Percentiles rank a stretch among this genome's conserved stretches.
Evolutionary conservation across 2,113 vertebrate species (phyloP).

Genomic region (Mesembrinibis cayennensis): DNA sequence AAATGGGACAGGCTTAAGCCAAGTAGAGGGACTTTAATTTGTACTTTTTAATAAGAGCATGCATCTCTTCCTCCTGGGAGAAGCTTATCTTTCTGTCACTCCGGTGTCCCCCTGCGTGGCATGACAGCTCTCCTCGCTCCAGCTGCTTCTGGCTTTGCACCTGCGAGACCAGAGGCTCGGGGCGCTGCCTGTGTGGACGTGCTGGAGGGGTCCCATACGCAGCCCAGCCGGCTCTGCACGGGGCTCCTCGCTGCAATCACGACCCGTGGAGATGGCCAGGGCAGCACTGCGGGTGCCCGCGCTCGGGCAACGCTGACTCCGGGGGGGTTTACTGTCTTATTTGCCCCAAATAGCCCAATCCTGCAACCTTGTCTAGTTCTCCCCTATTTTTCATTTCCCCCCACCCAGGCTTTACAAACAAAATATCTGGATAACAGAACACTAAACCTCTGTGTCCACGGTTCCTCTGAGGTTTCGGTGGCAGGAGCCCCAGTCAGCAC

Average conservation of each 20-base stretch:
- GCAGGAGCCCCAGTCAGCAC: not conserved
- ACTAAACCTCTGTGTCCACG: not conserved
- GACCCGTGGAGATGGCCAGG: not conserved
- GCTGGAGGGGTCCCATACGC: not conserved
- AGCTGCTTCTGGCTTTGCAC: slow-evolving; percentile 53
- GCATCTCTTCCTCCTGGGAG: slow-evolving; percentile 44
- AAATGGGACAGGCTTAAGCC: not conserved
- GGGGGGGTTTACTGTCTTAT: not conserved
- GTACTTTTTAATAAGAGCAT: not conserved
- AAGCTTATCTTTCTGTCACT: not conserved
- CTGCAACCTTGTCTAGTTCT: not conserved
- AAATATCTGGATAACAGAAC: not conserved
- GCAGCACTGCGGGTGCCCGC: not conserved
- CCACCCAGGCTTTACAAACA: not conserved
- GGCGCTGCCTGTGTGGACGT: not conserved
- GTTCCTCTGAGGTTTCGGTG: not conserved
- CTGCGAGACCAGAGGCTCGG: slow-evolving; percentile 44
- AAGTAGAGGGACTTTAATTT: not conserved
- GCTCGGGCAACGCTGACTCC: not conserved
- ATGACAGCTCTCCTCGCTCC: not conserved
- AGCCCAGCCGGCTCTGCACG: slow-evolving; percentile 18
- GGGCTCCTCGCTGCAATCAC: slow-evolving; percentile 41
- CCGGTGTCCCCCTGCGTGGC: not conserved
- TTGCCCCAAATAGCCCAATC: not conserved
- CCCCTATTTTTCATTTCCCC: not conserved